phyloP scores from a whole-genome alignment of 2,797 vertebrate species.

The Melanotaenia pygmaea region DNA sequence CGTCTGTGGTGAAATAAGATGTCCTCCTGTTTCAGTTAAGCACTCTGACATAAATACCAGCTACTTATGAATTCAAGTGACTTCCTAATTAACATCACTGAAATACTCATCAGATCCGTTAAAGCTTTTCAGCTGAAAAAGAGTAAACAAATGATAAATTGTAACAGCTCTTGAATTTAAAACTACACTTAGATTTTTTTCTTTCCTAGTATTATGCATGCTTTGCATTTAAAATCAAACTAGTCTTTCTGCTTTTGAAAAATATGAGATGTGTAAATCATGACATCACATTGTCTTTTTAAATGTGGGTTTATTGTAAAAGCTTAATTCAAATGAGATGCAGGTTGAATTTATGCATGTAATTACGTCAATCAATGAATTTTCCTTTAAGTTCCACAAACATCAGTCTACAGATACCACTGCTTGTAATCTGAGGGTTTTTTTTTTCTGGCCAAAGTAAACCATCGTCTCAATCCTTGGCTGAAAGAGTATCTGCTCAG shows the following conservation, averaged over 20 bases:
- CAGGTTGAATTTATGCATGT: constrained; percentile 8
- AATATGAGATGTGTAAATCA: background rate
- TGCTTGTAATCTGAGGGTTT: constrained; percentile 44
- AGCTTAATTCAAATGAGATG: background rate
- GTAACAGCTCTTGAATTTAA: background rate
- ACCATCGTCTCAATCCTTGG: constrained; percentile 32
- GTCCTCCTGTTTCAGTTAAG: constrained; percentile 33
- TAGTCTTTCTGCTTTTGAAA: background rate
- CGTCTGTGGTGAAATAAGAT: constrained; percentile 18
- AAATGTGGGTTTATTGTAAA: background rate
- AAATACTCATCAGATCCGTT: constrained; percentile 13
- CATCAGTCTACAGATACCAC: constrained; percentile 7
- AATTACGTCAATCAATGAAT: background rate
- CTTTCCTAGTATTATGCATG: background rate
- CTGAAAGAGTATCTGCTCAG: constrained; percentile 70
- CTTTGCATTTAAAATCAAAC: too few species aligned
- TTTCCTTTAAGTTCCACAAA: constrained; percentile 6
- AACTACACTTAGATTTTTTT: too few species aligned
- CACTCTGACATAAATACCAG: constrained; percentile 28
- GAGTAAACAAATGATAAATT: constrained; percentile 12
- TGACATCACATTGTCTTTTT: background rate
- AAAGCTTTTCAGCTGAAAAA: constrained; percentile 27
- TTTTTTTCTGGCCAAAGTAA: constrained; percentile 23
- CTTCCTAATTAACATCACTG: constrained; percentile 22
- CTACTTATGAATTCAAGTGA: constrained; percentile 43